Base-by-base conservation (phyloP, 2,888 invertebrate genomes). In the Gordius sp. region DNA sequence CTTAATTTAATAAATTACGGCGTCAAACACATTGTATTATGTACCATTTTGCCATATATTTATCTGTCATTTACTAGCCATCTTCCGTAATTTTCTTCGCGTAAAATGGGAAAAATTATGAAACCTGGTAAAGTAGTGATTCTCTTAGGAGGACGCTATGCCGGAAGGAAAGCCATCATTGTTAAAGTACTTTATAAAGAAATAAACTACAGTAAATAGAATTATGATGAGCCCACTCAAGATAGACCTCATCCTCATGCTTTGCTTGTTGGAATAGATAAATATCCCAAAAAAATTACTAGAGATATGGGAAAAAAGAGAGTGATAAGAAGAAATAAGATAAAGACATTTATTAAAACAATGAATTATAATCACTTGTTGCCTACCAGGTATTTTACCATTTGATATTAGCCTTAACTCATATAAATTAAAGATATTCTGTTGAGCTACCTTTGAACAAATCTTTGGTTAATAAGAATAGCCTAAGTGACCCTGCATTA, bases 211-310 rank as follows among this genome's bases (percentile, higher is more conserved):
- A n/a, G 23, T 47, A n/a, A 33, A 33, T 65, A 74, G 74, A 87
- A 84, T 68, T 85, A 80, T 69, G 93, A 93, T 71, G 93, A 97
- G 67, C 91, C 91, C 52, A 84, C 86, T 8, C 76, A 82, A 25
- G 93, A 97, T 64, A 86, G 85, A 69, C 85, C 82, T 60, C 99
- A 91, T 70, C 86, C 87, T 61, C 91, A 97, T 72, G 93, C 93
- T 62, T 75, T 97, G 64, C 82, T 99, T 58, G 93, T 91, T 68
- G 97, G 97, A 62, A 87, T 99, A 69, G 91, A 93, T 71, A 85
- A 72, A 80, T 75, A 93, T 71, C 97, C 97, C 59, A 77, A 87
- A 63, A 86, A 83, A 76, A 87, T 93, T 16, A 83, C 86, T 68
- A 59, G 41, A 57, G 57, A 59, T 23, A 73, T 74, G 73, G 68